Evolutionary conservation across 2,888 invertebrate genomes (phyloP).

Genomic region (Bembecia ichneumoniformis): DNA sequence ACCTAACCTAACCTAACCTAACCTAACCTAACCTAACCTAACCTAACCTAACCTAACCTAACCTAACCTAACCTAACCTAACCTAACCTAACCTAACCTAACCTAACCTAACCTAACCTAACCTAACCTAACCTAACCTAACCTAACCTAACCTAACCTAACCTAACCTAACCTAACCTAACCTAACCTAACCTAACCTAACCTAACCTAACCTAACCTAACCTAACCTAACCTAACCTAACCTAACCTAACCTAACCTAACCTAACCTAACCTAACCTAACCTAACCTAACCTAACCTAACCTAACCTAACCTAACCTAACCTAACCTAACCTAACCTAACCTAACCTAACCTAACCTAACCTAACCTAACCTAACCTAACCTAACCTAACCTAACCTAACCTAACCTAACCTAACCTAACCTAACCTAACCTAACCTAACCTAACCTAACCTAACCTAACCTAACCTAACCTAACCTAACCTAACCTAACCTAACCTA

Average conservation of each 20-base stretch:
- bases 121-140: conserved; percentile 1
- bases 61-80: conserved; percentile 1
- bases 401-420: conserved; percentile 12
- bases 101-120: conserved; percentile 1
- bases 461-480: conserved; percentile 14
- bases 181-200: conserved; percentile 1
- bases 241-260: conserved; percentile 8
- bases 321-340: conserved; percentile 10
- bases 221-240: conserved; percentile 1
- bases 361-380: conserved; percentile 14
- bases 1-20: conserved; percentile 1
- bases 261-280: conserved; percentile 4
- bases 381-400: conserved; percentile 10
- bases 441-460: conserved; percentile 12
- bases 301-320: conserved; percentile 13
- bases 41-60: conserved; percentile 1
- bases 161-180: conserved; percentile 1
- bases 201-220: conserved; percentile 1
- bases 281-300: conserved; percentile 3
- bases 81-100: conserved; percentile 1
- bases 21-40: conserved; percentile 1
- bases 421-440: conserved; percentile 11
- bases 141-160: conserved; percentile 1
- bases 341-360: conserved; percentile 5
- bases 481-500: conserved; percentile 16